Base-by-base conservation (phyloP, 2,888 invertebrate species). In the Macroteleia sp. region DNA sequence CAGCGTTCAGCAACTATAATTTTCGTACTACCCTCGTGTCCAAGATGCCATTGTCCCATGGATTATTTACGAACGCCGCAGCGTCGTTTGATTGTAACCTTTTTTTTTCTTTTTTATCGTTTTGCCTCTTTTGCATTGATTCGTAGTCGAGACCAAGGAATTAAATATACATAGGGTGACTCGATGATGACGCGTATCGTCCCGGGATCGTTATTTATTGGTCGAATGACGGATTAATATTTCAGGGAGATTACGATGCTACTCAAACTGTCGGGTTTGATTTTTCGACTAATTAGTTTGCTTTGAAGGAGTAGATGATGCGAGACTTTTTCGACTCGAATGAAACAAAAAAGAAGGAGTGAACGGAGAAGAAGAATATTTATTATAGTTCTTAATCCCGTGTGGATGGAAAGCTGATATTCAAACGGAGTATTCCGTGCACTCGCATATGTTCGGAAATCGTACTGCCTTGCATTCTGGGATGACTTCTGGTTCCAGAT, bases 191-290 rank as follows among this genome's bases (percentile, higher is more conserved):
- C 67, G 44, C 42, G 44, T 20, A 34, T 39, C 67, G 41, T 61
- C 20, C 36, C 20, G 54, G 52, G 69, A 62, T 73, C 73, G 73
- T 61, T 67, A 59, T 67, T 75, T 74, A 77, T 59, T 41, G 57
- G 42, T 61, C 61, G 77, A 42, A 57, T 76, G 75, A 59, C 71
- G 56, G 66, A 48, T 50, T 71, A 76, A 67, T 73, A 69, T 57
- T 57, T 34, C 67, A n/a, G 8, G 2, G 16, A 19, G 39, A 69
- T 57, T 67, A 56, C 12, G 28, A 64, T 52, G 50, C 50, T 64
- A 50, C 50, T 50, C 64, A 25, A 67, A 39, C 56, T 48, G 67
- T 67, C 67, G 46, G 48, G n/a, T 39, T 54, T 32, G 56, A 67
- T 56, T 67, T 56, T 46, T 36, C 46, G 46, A 56, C 67, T 56